Evolutionary conservation across 2,888 invertebrate genomes (phyloP).

Genomic region (Drosophila koepferae): DNA sequence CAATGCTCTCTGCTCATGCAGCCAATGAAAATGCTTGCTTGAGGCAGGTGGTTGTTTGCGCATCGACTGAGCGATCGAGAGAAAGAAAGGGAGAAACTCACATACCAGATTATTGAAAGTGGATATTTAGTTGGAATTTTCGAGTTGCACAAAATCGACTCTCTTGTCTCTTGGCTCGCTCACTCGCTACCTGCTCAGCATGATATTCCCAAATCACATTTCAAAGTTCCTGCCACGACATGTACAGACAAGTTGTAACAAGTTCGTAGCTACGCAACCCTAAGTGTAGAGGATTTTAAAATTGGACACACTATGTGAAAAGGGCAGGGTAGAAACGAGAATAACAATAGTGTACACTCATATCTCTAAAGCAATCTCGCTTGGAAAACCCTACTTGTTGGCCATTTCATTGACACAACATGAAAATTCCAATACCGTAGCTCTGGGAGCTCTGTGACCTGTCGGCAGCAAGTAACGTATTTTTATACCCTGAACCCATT

Average conservation of each 20-base stretch:
- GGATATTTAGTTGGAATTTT: conserved; percentile 45
- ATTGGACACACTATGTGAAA: conserved; percentile 73
- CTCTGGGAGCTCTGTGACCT: conserved; percentile 38
- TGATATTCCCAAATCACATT: conserved; percentile 41
- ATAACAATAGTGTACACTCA: conserved; percentile 47
- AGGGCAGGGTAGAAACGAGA: conserved; percentile 43
- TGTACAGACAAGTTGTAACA: conserved; percentile 64
- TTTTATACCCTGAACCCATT: conserved; percentile 14
- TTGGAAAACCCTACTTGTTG: conserved; percentile 64
- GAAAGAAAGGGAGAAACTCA: conserved; percentile 17
- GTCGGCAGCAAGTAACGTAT: conserved; percentile 68
- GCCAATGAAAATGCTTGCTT: conserved; percentile 60
- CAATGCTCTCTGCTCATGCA: conserved; percentile 24
- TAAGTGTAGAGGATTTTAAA: conserved; percentile 60
- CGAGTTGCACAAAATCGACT: conserved; percentile 32
- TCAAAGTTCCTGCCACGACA: conserved; percentile 42
- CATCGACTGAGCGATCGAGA: conserved; percentile 10
- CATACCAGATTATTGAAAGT: conserved; percentile 47
- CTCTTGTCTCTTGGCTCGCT: conserved; percentile 39
- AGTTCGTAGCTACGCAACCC: conserved; percentile 61
- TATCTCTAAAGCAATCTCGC: conserved; percentile 63
- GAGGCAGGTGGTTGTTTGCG: conserved; percentile 74
- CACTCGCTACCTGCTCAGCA: conserved; percentile 64
- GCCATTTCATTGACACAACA: conserved; percentile 64
- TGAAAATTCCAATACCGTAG: conserved; percentile 39